phyloP scores from a whole-genome alignment of 2,888 invertebrate species.

The Drosophila lacicola region DNA sequence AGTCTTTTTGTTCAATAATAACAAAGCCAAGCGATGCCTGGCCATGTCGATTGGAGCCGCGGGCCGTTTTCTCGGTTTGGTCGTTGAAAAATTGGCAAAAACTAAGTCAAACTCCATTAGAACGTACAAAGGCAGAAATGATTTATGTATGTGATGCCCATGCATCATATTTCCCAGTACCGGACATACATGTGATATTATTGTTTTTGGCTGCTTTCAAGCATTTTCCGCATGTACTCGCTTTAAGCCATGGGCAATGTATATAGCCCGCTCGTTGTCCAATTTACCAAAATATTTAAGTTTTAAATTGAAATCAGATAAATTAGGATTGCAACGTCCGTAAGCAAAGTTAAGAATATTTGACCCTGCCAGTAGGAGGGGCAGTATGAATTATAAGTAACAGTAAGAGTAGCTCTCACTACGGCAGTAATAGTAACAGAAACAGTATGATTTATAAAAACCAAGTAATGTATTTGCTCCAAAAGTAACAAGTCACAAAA shows the following conservation, averaged over 20 bases:
- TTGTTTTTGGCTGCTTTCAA: slow-evolving; percentile 21
- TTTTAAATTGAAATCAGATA: slow-evolving; percentile 14
- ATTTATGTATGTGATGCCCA: slow-evolving; percentile 67
- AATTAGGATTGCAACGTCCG: background rate
- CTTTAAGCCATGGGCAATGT: slow-evolving; percentile 9
- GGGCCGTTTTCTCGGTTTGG: slow-evolving; percentile 51
- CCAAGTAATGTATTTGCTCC: no score
- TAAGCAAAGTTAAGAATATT: background rate
- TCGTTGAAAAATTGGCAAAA: slow-evolving; percentile 61
- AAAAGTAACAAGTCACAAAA: background rate
- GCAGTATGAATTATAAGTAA: background rate
- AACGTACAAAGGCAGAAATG: slow-evolving; percentile 52
- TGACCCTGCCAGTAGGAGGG: no score
- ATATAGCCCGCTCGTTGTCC: background rate
- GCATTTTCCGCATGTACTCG: slow-evolving; percentile 1
- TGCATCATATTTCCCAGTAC: slow-evolving; percentile 55
- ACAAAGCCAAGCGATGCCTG: slow-evolving; percentile 29
- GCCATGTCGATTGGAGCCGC: slow-evolving; percentile 63
- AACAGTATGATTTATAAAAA: background rate
- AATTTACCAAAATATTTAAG: slow-evolving; percentile 22
- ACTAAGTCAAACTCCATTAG: slow-evolving; percentile 66
- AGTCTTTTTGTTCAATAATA: slow-evolving; percentile 54
- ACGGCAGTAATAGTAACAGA: background rate
- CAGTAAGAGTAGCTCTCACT: background rate
- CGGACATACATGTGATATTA: slow-evolving; percentile 12